Evolutionary conservation across 2,888 invertebrate species (phyloP).

Genomic region (Lochmaea crataegi): DNA sequence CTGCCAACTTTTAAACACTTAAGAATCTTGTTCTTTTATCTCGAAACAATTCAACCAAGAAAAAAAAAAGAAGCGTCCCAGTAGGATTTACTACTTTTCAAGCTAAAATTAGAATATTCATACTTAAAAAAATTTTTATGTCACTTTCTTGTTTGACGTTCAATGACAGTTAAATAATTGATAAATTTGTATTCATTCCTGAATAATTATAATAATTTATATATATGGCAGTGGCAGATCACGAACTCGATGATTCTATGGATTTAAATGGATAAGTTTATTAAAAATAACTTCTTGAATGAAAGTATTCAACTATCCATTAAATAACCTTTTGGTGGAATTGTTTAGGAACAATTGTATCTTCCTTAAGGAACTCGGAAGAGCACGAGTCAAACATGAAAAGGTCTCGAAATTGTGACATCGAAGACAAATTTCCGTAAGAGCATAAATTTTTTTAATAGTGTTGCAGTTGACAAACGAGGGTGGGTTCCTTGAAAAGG

Average conservation of each 20-base stretch:
- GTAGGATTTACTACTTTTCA: neutral
- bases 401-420: conserved; percentile 22
- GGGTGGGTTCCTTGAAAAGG: conserved; percentile 27
- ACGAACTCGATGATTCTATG: too few species aligned
- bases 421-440: conserved; percentile 21
- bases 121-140: too few species aligned
- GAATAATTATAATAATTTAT: too few species aligned
- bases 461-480: conserved; percentile 26
- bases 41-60: conserved; percentile 10
- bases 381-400: conserved; percentile 24
- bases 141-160: too few species aligned
- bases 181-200: too few species aligned
- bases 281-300: too few species aligned
- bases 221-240: too few species aligned
- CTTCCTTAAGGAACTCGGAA: neutral
- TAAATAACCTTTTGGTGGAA: conserved; percentile 10
- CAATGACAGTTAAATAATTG: too few species aligned
- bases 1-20: conserved; percentile 26
- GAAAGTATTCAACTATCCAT: too few species aligned
- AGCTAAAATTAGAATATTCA: neutral
- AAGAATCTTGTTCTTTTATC: conserved; percentile 14
- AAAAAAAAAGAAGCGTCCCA: neutral
- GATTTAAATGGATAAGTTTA: too few species aligned
- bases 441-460: conserved; percentile 21
- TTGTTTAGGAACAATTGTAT: neutral